A percentile compares a stretch with the other conserved stretches of the same genome.
phyloP scores from a whole-genome alignment of 2,888 invertebrate species.

The Papilio protenor region DNA sequence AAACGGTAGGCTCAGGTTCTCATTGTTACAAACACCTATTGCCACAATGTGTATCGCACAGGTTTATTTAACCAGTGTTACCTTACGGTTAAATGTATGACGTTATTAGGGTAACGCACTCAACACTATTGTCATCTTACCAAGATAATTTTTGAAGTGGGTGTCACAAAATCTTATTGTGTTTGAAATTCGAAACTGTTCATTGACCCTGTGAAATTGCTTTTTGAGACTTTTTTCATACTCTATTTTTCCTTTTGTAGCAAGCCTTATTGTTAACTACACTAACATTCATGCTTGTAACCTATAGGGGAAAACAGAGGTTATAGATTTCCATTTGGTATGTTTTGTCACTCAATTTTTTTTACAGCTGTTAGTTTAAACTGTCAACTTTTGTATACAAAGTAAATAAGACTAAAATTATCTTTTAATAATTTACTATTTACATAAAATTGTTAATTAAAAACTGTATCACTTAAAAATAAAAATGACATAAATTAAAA shows the following conservation, averaged over 20 bases:
- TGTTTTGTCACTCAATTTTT: neutral
- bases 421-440: neutral
- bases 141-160: neutral
- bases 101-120: neutral
- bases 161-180: neutral
- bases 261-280: neutral
- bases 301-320: neutral
- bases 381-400: too few relatives aligned
- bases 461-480: neutral
- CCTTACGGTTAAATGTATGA: neutral
- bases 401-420: neutral
- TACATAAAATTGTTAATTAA: neutral
- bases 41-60: too few relatives aligned
- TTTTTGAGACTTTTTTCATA: neutral
- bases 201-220: neutral
- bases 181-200: neutral
- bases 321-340: constrained; percentile 10
- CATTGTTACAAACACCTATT: too few relatives aligned
- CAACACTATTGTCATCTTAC: neutral
- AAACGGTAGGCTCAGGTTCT: too few relatives aligned
- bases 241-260: neutral
- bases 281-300: neutral
- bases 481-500: neutral
- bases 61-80: neutral
- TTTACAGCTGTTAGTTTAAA: neutral